phyloP scores from a whole-genome alignment of 2,797 vertebrate genomes.

The Bothrops alternatus region DNA sequence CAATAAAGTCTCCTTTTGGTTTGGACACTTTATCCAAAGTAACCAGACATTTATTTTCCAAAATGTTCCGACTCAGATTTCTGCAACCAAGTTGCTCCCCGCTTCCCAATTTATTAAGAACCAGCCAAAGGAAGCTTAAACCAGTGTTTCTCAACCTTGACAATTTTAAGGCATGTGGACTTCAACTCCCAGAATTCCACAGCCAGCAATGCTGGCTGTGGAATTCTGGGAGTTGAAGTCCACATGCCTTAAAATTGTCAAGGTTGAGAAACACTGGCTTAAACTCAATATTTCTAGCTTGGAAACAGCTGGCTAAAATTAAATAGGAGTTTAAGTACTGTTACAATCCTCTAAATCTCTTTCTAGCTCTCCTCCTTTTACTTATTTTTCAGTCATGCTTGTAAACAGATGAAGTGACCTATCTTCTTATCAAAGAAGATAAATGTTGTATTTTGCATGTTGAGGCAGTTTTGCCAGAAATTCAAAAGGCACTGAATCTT shows the following conservation, averaged over 20 bases:
- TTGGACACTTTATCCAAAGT: not conserved
- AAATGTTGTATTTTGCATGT: not conserved
- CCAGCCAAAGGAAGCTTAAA: not conserved
- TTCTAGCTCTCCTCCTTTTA: not conserved
- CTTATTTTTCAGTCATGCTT: not conserved
- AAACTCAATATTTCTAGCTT: not conserved
- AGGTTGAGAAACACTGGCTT: too few species aligned
- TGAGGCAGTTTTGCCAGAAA: not conserved
- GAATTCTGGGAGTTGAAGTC: too few species aligned
- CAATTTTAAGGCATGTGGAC: too few species aligned
- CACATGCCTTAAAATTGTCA: too few species aligned
- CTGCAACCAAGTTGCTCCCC: not conserved
- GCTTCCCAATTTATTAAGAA: not conserved
- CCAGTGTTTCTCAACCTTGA: too few species aligned
- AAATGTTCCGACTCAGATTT: not conserved
- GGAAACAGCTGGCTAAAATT: not conserved
- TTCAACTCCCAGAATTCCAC: too few species aligned
- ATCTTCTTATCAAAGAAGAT: conserved; percentile 11
- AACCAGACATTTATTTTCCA: conserved; percentile 6
- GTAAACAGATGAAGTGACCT: not conserved
- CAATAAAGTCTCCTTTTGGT: not conserved
- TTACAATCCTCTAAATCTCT: not conserved
- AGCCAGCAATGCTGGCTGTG: too few species aligned
- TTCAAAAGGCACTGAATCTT: not conserved
- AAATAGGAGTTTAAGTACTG: not conserved